phyloP scores from a whole-genome alignment of 2,113 vertebrate species.

The Tragelaphus scriptus region DNA sequence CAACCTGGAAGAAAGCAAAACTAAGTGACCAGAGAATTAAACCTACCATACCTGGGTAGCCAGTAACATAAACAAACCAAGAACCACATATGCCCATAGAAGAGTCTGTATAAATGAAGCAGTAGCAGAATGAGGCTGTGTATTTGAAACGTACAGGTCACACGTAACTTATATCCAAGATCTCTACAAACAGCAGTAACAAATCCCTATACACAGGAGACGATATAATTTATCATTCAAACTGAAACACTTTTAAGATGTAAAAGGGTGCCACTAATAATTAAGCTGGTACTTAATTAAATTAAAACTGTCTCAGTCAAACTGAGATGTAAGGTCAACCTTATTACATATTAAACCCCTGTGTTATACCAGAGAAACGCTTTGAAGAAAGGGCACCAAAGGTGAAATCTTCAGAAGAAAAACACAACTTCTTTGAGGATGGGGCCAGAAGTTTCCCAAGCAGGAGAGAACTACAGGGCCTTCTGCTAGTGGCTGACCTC shows the following conservation, averaged over 20 bases:
- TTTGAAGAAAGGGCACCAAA: not conserved
- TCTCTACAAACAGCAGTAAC: not conserved
- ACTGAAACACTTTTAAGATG: not conserved
- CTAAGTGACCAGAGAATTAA: not conserved
- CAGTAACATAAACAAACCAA: not conserved
- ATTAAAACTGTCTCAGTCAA: not conserved
- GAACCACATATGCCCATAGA: not conserved
- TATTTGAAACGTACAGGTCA: not conserved
- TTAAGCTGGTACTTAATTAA: constrained; percentile 38
- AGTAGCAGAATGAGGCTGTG: not conserved
- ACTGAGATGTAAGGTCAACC: not conserved
- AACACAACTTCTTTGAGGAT: not conserved
- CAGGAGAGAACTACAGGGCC: not conserved
- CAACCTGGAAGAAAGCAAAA: not conserved
- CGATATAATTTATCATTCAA: not conserved
- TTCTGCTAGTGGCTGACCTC: not conserved
- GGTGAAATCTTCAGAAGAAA: not conserved
- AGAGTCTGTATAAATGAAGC: not conserved
- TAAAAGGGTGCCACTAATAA: not conserved
- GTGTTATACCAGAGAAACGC: not conserved
- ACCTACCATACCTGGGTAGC: not conserved
- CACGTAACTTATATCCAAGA: not conserved
- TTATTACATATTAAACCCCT: constrained; percentile 19
- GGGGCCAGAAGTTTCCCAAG: not conserved
- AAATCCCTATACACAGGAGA: not conserved